Base-by-base conservation (phyloP, 1,140 invertebrate genomes). In the Anastatus disparis region DNA sequence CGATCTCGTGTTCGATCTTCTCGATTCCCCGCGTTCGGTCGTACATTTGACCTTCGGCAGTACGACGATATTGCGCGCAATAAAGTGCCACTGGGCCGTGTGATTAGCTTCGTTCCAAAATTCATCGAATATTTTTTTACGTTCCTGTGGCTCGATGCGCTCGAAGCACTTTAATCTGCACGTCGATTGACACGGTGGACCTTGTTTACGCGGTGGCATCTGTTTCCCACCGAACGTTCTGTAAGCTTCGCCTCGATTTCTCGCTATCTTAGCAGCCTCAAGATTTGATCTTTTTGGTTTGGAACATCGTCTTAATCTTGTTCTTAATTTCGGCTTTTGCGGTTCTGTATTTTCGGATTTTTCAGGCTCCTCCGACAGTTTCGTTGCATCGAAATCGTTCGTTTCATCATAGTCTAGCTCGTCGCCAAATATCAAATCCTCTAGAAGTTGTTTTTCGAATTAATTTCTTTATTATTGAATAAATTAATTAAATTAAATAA, bases 41-140 rank as follows among this genome's bases (percentile, higher is more conserved):
- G 58, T 53, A 15, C 40, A 48, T 22, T 59, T 27, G n/a, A 4
- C 27, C 42, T 58, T 68, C 0, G 65, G 55, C 40, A 7, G 17
- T 12, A 69, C 35, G 24, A 9, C 7, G 27, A 62, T 38, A 24
- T 53, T 52, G 0, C 12, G 12, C 3, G 66, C 56, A 15, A 69
- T 61, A 17, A 42, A 69, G 6, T 69, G 17, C 55, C 66, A 69
- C 35, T 62, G 66, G 35, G 31, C 66, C 13, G 13, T 35, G 56
- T 42, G 56, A n/a, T 56, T 46, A 29, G 29, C 55, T 1, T 59
- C 17, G 20, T 8, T 20, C 56, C 56, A 69, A 22, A 69, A 69
- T 3, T 50, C 31, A 2, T 15, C 1, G 17, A 61, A 69, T 0
- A 69, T 8, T 0, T 1, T 0, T 15, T n/a, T 1, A n/a, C 46